These are phyloP conservation scores for Protosalanx chinensis DNA, from an alignment of 2,797 vertebrate species.

Conservation along the genomic window DNA sequence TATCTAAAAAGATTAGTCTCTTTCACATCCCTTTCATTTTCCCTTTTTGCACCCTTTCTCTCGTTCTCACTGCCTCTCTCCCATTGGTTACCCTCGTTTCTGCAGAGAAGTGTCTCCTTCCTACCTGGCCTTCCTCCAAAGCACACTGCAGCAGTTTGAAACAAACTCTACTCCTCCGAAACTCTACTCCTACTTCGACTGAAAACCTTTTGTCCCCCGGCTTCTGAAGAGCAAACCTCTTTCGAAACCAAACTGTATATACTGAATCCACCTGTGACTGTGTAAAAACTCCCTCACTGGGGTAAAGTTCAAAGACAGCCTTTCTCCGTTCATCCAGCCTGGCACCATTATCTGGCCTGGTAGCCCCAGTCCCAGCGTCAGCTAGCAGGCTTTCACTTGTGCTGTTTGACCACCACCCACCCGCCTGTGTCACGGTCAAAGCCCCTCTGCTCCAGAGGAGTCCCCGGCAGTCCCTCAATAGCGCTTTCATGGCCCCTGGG, in stretches of 20 bases:
- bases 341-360: conserved; percentile 29
- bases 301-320: conserved; percentile 22
- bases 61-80: conserved; percentile 14
- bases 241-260: background rate
- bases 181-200: background rate
- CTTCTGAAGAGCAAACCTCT: background rate
- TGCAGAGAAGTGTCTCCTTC: conserved; percentile 59
- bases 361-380: background rate
- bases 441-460: conserved; percentile 49
- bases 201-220: background rate
- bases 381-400: background rate
- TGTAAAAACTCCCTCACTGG: conserved; percentile 19
- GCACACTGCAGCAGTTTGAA: conserved; percentile 63
- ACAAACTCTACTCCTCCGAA: conserved; percentile 12
- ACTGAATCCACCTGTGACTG: background rate
- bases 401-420: conserved; percentile 50
- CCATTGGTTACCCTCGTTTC: no score
- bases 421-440: conserved; percentile 56
- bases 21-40: background rate
- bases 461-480: conserved; percentile 60
- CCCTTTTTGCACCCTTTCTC: background rate
- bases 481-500: conserved; percentile 65
- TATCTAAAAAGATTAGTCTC: conserved; percentile 5
- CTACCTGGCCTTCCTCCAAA: conserved; percentile 63
- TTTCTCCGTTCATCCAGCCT: conserved; percentile 33